phyloP scores from a whole-genome alignment of 2,888 invertebrate species.

The Pandemis heparana region DNA sequence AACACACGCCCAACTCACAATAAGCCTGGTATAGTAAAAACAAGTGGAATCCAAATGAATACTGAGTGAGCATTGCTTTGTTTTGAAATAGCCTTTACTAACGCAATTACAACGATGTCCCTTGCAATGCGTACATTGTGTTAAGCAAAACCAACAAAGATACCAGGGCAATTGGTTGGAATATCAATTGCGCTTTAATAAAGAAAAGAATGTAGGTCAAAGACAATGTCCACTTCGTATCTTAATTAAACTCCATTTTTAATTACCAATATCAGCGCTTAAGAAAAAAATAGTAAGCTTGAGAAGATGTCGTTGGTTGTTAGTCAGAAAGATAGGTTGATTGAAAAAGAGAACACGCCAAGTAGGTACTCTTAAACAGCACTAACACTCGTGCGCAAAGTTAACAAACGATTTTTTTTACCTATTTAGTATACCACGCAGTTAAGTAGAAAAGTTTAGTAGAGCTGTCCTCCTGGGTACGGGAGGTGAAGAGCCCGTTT shows the following conservation, averaged over 20 bases:
- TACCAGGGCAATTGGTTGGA: neutral
- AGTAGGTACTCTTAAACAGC: neutral
- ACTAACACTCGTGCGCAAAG: neutral
- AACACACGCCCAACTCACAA: constrained; percentile 45
- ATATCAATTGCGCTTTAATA: neutral
- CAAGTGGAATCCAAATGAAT: constrained; percentile 16
- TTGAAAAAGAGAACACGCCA: constrained; percentile 3
- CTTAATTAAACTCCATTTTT: constrained; percentile 21
- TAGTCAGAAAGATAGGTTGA: neutral
- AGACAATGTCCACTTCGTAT: neutral
- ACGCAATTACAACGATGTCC: constrained; percentile 4
- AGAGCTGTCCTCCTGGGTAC: neutral
- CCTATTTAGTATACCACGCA: neutral
- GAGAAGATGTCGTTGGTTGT: neutral
- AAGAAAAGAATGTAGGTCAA: neutral
- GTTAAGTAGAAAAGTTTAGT: neutral
- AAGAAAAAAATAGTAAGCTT: constrained; percentile 21
- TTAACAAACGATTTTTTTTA: too few species aligned
- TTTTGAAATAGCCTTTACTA: neutral
- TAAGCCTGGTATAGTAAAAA: constrained; percentile 5
- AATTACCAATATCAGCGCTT: constrained; percentile 5
- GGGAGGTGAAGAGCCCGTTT: neutral
- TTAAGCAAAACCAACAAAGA: neutral
- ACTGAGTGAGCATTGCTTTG: neutral
- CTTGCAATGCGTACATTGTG: neutral